Evolutionary conservation across 2,797 vertebrate genomes (phyloP), one percentile per base, ranked within the genome.

Genomic region (Falco novaeseelandiae): DNA sequence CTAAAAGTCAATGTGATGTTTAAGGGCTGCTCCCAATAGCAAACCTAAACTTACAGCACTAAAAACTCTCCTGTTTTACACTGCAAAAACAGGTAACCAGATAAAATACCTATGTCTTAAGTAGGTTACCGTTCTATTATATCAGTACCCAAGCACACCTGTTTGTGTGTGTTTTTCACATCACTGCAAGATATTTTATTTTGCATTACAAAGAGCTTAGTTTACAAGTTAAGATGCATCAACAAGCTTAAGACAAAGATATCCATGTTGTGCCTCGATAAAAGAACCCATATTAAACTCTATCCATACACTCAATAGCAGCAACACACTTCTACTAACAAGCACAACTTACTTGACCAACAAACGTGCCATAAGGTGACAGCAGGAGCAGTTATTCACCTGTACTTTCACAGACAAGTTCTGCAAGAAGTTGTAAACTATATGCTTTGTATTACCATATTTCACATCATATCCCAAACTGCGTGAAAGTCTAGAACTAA

Each of bases 371-470:
- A 2, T 25, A 25, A 34, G 9, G 12, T 20, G 30, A 76, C 49
- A 72, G 30, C 23, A 73, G 6, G 7, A 83, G 14, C 44, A 48
- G 20, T 59, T 93, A 73, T 15, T 73, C 29, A 58, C 70, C 36
- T 38, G 36, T 38, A 38, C 36, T 38, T n/a, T 25, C 61, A 86
- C 16, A 89, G 73, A 48, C 8, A 63, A 12, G 2, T 5, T 46
- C 17, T 76, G 9, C 48, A 66, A 42, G 18, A 62, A 27, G 3
- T 30, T 83, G 2, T 42, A 52, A 90, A 40, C 32, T 51, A 40
- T 4, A 23, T 0, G 0, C 26, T 85, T 76, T 22, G 16, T 38
- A 38, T 42, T 54, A 58, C 27, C 0, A 0, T 34, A 62, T 21
- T 54, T 73, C 38, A 34, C 48, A 86, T 2, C 8, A 7, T n/a